Evolutionary conservation across 2,113 vertebrate species (phyloP).

Genomic region (Sterrhoptilus dennistouni): DNA sequence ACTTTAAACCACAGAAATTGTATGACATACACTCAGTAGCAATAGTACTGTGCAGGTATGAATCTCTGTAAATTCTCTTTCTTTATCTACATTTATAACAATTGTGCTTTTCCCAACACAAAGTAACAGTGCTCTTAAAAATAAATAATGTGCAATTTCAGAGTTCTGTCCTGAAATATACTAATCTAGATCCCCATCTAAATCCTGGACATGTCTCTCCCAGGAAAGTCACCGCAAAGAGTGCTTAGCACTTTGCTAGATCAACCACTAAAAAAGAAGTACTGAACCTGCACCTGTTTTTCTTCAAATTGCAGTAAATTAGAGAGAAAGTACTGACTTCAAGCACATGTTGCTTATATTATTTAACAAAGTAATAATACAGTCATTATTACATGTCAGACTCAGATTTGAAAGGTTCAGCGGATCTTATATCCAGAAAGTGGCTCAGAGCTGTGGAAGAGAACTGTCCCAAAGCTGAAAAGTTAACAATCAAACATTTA

Average conservation of each 20-base stretch:
- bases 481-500: constrained; percentile 51
- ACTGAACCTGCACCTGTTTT: not conserved
- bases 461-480: constrained; percentile 27
- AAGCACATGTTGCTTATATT: not conserved
- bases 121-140: constrained; percentile 64
- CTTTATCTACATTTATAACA: constrained; percentile 68
- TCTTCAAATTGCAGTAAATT: constrained; percentile 32
- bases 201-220: not conserved
- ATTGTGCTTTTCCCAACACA: constrained; percentile 78
- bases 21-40: constrained; percentile 64
- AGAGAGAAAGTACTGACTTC: not conserved
- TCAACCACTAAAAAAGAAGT: not conserved
- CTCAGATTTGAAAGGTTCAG: constrained; percentile 28
- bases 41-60: constrained; percentile 62
- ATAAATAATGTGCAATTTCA: constrained; percentile 64
- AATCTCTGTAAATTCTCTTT: constrained; percentile 58
- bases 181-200: constrained; percentile 35
- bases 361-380: constrained; percentile 46
- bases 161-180: constrained; percentile 26
- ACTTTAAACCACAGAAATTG: constrained; percentile 59
- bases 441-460: constrained; percentile 13
- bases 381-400: not conserved
- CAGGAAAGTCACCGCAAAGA: not conserved
- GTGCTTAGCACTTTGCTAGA: constrained; percentile 19
- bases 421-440: not conserved